A percentile compares a stretch with the other conserved stretches of the same genome.
These are phyloP conservation scores for Scaptodrosophila lebanonensis DNA, from an alignment of 1,140 invertebrate species.

Conservation along the genomic window DNA sequence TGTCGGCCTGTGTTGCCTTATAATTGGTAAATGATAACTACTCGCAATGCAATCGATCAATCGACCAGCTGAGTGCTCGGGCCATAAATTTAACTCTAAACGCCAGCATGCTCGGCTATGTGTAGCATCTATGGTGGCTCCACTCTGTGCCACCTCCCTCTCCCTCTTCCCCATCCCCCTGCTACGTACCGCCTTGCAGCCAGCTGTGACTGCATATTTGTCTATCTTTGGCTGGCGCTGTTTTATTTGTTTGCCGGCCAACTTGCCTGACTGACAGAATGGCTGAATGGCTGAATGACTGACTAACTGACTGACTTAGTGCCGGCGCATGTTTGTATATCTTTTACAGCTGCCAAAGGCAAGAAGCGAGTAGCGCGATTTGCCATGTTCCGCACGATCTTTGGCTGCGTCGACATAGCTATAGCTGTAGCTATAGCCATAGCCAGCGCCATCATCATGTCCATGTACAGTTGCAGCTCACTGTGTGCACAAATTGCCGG, in stretches of 20 bases:
- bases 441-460: constrained; percentile 1
- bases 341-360: constrained; percentile 32
- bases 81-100: constrained; percentile 31
- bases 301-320: constrained; percentile 42
- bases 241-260: constrained; percentile 14
- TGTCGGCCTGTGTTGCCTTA: constrained; percentile 17
- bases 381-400: constrained; percentile 53
- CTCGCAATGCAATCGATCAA: constrained; percentile 62
- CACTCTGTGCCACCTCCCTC: too few relatives aligned
- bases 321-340: constrained; percentile 48
- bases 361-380: too few relatives aligned
- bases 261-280: not conserved
- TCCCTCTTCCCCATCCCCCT: too few relatives aligned
- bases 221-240: constrained; percentile 8
- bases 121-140: too few relatives aligned
- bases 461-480: constrained; percentile 27
- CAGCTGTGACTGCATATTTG: too few relatives aligned
- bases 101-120: constrained; percentile 1
- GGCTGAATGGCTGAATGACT: too few relatives aligned
- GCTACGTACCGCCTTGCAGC: too few relatives aligned
- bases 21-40: constrained; percentile 62
- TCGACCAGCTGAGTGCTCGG: constrained; percentile 30
- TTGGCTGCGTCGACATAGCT: not conserved
- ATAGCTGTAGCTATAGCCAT: too few relatives aligned
- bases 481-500: constrained; percentile 11